Evolutionary conservation across 1,140 invertebrate genomes (phyloP).

Genomic region (Drosophila leontia): DNA sequence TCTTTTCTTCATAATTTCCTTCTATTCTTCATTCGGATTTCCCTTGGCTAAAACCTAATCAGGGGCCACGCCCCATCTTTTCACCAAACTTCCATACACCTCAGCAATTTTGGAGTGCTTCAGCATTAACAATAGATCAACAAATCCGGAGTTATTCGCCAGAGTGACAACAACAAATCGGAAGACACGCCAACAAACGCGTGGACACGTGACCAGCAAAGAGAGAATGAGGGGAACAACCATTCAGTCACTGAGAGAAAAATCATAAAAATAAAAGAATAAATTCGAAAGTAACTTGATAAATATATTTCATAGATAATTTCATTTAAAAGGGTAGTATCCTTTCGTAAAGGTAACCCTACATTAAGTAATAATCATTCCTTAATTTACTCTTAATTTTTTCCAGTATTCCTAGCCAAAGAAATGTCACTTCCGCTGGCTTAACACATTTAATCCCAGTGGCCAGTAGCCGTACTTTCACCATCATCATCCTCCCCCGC

Average conservation of each 20-base stretch:
- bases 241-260: conserved; percentile 4
- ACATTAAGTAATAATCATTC: not conserved
- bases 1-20: conserved; percentile 13
- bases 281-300: no score
- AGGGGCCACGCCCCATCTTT: conserved; percentile 37
- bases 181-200: conserved; percentile 66
- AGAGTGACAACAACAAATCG: conserved; percentile 51
- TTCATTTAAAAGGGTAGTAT: no score
- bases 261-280: no score
- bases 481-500: conserved; percentile 13
- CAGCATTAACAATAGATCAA: conserved; percentile 35
- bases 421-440: conserved; percentile 75
- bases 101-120: conserved; percentile 39
- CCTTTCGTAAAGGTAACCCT: no score
- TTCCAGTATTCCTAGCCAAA: conserved; percentile 16
- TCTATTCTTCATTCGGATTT: not conserved
- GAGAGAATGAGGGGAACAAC: conserved; percentile 5
- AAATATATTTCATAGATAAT: no score
- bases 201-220: conserved; percentile 64
- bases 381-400: not conserved
- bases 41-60: conserved; percentile 17
- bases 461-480: conserved; percentile 36
- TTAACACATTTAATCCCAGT: conserved; percentile 67
- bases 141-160: conserved; percentile 49
- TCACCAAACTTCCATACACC: conserved; percentile 30